Evolutionary conservation across 2,797 vertebrate species (phyloP).

Genomic region (Notoglanidium macrostoma): DNA sequence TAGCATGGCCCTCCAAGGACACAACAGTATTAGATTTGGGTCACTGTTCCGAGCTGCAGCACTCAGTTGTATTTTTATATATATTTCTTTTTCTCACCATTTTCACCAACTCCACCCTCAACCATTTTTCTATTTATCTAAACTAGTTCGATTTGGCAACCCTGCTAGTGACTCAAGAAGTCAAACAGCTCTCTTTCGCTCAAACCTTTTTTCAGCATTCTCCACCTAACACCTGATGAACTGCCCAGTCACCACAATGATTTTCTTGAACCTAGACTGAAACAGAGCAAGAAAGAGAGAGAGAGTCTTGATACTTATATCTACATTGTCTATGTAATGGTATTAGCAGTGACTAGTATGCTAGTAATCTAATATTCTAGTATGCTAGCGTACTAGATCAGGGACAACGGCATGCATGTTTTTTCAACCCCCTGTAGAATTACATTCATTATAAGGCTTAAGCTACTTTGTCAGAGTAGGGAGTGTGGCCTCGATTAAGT

Average conservation of each 20-base stretch:
- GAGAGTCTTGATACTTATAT: not conserved
- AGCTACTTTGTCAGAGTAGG: not conserved
- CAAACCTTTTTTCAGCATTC: not conserved
- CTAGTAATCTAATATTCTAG: not conserved
- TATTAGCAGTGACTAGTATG: not conserved
- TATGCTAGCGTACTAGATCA: not conserved
- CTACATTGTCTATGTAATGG: not conserved
- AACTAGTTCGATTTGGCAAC: not conserved
- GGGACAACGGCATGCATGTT: not conserved
- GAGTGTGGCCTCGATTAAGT: not conserved
- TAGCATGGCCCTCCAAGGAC: not conserved
- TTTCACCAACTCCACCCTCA: not conserved
- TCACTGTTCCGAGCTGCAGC: not conserved
- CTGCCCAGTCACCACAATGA: not conserved
- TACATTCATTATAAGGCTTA: not conserved
- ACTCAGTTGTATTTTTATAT: not conserved
- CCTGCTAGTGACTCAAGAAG: not conserved
- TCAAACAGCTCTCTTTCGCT: not conserved
- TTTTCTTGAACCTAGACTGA: not conserved
- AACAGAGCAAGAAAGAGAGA: not conserved
- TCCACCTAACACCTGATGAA: not conserved
- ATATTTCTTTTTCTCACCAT: no score
- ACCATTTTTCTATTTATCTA: not conserved
- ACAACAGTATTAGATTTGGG: not conserved
- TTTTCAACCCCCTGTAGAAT: not conserved